phyloP scores from a whole-genome alignment of 2,113 vertebrate species.

The Pomatorhinus ruficollis region DNA sequence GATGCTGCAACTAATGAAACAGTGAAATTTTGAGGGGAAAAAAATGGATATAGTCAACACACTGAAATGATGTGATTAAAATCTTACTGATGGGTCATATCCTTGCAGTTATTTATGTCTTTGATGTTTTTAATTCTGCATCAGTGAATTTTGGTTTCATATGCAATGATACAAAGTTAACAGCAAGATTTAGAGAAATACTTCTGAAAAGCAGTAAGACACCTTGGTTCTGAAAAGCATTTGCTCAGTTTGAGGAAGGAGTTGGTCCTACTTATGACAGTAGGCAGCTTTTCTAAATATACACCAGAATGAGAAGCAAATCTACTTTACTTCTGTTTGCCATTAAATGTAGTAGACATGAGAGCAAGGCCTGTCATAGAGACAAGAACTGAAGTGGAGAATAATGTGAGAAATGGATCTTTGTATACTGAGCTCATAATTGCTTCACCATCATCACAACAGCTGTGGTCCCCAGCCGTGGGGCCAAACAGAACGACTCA shows the following conservation, averaged over 20 bases:
- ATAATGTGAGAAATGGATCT: slow-evolving; percentile 26
- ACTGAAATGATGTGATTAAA: not conserved
- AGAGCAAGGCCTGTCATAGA: slow-evolving; percentile 26
- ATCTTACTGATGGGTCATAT: not conserved
- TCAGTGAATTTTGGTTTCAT: not conserved
- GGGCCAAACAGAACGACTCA: not conserved
- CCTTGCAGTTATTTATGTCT: not conserved
- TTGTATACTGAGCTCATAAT: slow-evolving; percentile 50
- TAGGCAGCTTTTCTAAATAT: not conserved
- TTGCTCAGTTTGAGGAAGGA: not conserved
- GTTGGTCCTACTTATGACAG: not conserved
- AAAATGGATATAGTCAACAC: not conserved
- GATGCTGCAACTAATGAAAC: not conserved
- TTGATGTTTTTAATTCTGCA: not conserved
- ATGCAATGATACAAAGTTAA: not conserved
- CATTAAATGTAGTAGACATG: slow-evolving; percentile 44
- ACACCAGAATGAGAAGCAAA: slow-evolving; percentile 35
- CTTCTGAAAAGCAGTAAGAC: not conserved
- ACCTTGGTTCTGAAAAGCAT: not conserved
- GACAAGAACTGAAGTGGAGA: slow-evolving; percentile 24
- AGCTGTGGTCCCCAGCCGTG: not conserved
- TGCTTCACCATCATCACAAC: slow-evolving; percentile 52
- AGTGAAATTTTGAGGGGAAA: not conserved
- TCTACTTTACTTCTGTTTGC: slow-evolving; percentile 38
- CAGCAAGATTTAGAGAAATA: not conserved